Evolutionary conservation across 2,888 invertebrate species (phyloP), one percentile per base, ranked within the genome.

Genomic region (Watsonalla binaria): DNA sequence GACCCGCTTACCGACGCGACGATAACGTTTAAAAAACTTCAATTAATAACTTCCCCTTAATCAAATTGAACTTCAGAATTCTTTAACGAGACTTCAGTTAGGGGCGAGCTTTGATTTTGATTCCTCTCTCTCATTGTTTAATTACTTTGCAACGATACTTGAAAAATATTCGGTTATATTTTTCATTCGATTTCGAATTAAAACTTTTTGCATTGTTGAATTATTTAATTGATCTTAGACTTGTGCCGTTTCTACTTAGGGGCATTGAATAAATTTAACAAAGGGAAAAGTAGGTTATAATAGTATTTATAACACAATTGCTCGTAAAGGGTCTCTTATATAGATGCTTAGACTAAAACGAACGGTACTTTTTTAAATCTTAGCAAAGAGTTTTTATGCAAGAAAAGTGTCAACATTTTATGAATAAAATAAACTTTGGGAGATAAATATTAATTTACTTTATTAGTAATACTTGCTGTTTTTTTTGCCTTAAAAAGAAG

Each of bases 1-100:
- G 84, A 84, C 82, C 80, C 74, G 72, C 60, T 78, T 74, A 65
- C 63, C 54, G 59, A 45, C 57, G 58, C 51, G 57, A 61, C 55
- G 62, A 57, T 63, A 67, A 60, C 63, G 63, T 69, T 74, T 76
- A 66, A 77, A 76, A 49, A 84, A 83, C 74, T 78, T 76, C 77
- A 76, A 82, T 80, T 83, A 79, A 80, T 82, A 81, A 81, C 72
- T 74, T 72, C 63, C 68, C 72, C 75, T 65, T 72, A 79, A 79
- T 80, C 68, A 74, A 84, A 81, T 82, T 71, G 71, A 66, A 75
- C 55, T 78, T 78, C 59, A 49, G 64, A 73, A 75, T 74, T 76
- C 76, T 75, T 75, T 62, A 68, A 62, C 66, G 65, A 49, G 49
- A 35, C 49, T 49, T 37, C 68, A 42, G 42, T 42, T 42, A 42